These are phyloP conservation scores for Acleris laterana DNA, from an alignment of 2,888 invertebrate genomes.

Conservation along the genomic window DNA sequence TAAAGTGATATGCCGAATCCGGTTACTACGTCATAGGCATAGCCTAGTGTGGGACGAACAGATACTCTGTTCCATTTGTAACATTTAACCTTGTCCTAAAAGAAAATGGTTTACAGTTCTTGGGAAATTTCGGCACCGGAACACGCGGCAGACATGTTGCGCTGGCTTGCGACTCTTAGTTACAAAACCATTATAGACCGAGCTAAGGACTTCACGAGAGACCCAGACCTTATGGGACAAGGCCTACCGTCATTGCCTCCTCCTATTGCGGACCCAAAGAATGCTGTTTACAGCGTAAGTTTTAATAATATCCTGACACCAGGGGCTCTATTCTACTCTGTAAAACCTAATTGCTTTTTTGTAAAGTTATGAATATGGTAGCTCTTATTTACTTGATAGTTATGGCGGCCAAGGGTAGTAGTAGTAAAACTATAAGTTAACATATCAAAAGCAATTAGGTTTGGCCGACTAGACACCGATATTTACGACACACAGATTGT, in stretches of 20 bases:
- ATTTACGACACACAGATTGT: conserved; percentile 80
- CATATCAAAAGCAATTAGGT: not conserved
- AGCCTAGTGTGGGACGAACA: no score
- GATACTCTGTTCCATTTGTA: no score
- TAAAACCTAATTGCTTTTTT: no score
- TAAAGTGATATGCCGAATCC: no score
- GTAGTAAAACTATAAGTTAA: not conserved
- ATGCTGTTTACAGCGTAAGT: conserved; percentile 69
- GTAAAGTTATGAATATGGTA: no score
- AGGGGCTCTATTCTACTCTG: not conserved
- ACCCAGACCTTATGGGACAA: conserved; percentile 56
- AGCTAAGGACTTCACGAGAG: conserved; percentile 55
- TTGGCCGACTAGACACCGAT: not conserved
- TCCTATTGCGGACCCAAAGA: conserved; percentile 60
- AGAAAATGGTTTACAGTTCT: conserved; percentile 48
- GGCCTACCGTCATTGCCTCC: conserved; percentile 46
- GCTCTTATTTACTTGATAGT: no score
- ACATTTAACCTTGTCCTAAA: no score
- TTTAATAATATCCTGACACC: not conserved
- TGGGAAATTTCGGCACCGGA: conserved; percentile 66
- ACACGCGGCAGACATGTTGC: conserved; percentile 66
- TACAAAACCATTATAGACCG: conserved; percentile 65
- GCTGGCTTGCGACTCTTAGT: conserved; percentile 75
- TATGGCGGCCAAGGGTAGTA: no score
- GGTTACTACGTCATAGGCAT: no score